Evolutionary conservation across 2,888 invertebrate genomes (phyloP), one percentile per base, ranked within the genome.

Genomic region (Pammene fasciana): DNA sequence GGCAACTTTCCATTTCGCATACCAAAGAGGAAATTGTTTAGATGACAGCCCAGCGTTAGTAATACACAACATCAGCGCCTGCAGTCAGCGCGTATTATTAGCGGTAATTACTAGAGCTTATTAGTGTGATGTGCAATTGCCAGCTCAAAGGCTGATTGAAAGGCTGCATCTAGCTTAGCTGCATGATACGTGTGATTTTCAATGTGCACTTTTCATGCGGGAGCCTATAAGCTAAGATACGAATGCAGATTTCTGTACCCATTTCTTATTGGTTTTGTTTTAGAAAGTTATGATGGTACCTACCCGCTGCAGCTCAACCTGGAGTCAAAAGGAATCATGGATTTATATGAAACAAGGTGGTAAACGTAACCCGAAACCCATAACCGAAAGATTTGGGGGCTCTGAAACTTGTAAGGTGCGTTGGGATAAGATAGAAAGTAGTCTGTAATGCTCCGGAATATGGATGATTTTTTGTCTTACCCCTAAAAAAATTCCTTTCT

Each of bases 41-140:
- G 64, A 64, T 52, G 64, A 57, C 64, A 64, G 57, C 34, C 54
- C n/a, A 46, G 26, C n/a, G 64, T 41, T 41, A 41, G 62, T 68
- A 68, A 68, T 62, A 56, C 48, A 68, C 56, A 57, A 56, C 38
- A 64, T 50, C 67, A 62, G 67, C 26, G n/a, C 50, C 57, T 64
- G 56, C 43, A 68, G 64, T 68, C 68, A 45, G 34, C 64, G 50
- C 59, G 50, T 43, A 50, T 64, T 57, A 64, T 64, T 68, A 56
- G 10, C 41, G 16, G 36, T 64, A 64, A 64, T 64, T 68, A 62
- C 50, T 11, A 43, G 26, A n/a, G 62, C 68, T 68, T 68, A 68
- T 68, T 68, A 68, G 57, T 48, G 55, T 6, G 50, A 68, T 64
- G 57, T 68, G 64, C 64, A 64, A 68, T 64, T 68, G 50, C 56